Conservation (phyloP, 2,888 invertebrate species). For the Diarsia dahlii region DNA sequence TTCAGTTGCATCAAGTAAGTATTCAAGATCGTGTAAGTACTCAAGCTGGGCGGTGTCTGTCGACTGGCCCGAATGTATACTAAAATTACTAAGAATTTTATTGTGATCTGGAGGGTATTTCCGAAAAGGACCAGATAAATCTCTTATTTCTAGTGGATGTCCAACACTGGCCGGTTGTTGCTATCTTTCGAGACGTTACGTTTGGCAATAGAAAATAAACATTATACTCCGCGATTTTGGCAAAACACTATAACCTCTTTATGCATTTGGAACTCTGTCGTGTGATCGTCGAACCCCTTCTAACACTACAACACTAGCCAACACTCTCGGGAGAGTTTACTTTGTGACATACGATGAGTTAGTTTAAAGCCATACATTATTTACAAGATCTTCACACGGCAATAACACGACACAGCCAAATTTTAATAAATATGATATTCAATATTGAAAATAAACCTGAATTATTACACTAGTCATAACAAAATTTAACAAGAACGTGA, state of each 20-base stretch:
- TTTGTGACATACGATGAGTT: constrained; percentile 82
- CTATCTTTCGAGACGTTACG: constrained; percentile 81
- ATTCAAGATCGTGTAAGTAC: constrained; percentile 48
- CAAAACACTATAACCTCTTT: constrained; percentile 77
- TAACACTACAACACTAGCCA: constrained; percentile 71
- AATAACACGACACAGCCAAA: constrained; percentile 75
- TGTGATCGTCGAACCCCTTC: constrained; percentile 67
- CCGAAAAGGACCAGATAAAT: constrained; percentile 86
- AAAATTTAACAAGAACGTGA: constrained; percentile 87
- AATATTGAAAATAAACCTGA: constrained; percentile 74
- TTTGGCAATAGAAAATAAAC: constrained; percentile 81
- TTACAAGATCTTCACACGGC: constrained; percentile 75
- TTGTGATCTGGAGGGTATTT: constrained; percentile 87
- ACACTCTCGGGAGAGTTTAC: constrained; percentile 70
- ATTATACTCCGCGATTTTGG: constrained; percentile 77
- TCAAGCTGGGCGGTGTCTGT: constrained; percentile 38
- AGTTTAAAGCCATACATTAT: constrained; percentile 75
- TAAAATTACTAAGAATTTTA: constrained; percentile 85
- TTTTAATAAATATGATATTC: constrained; percentile 69
- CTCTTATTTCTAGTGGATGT: constrained; percentile 89
- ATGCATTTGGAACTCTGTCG: constrained; percentile 69
- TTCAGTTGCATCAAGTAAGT: constrained; percentile 52
- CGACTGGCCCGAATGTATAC: constrained; percentile 80
- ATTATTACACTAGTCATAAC: constrained; percentile 86
- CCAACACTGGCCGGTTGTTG: constrained; percentile 88